A percentile compares a stretch with the other conserved stretches of the same genome.
Evolutionary conservation across 2,113 vertebrate species (phyloP).

Genomic region (Heliornis fulica): DNA sequence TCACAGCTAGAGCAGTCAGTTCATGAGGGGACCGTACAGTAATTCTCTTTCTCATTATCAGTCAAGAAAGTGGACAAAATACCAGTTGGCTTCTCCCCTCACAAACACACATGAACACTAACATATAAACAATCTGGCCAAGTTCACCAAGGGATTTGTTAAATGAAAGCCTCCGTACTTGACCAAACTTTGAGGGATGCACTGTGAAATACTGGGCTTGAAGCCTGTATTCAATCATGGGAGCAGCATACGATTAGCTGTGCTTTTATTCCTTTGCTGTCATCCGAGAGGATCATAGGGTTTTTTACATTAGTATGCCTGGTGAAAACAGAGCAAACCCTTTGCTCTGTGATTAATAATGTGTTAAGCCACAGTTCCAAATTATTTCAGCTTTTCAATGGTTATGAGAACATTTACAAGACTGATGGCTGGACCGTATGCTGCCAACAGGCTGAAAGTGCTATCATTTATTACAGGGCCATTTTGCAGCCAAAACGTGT

Average conservation of each 20-base stretch:
- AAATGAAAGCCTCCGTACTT: not conserved
- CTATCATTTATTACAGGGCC: not conserved
- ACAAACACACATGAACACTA: not conserved
- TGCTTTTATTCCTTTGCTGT: not conserved
- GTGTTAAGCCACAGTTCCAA: constrained; percentile 4
- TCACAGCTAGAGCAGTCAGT: not conserved
- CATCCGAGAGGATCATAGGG: not conserved
- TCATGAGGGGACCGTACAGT: rapidly evolving
- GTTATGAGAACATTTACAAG: constrained; percentile 24
- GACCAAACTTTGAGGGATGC: not conserved
- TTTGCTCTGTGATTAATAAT: constrained; percentile 21
- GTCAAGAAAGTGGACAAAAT: not conserved
- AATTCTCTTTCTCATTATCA: not conserved
- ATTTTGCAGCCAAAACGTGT: not conserved
- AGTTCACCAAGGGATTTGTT: not conserved
- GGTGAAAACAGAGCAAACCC: not conserved
- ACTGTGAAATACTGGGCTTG: not conserved
- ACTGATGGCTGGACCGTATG: not conserved
- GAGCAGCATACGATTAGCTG: not conserved
- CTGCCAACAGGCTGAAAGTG: constrained; percentile 13
- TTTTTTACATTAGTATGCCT: not conserved
- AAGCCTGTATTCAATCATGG: not conserved
- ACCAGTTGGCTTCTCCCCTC: not conserved
- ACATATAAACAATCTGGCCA: not conserved
- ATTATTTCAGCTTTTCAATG: constrained; percentile 34